Conservation (phyloP, 2,888 invertebrate species). For the Pristionchus maxplancki region DNA sequence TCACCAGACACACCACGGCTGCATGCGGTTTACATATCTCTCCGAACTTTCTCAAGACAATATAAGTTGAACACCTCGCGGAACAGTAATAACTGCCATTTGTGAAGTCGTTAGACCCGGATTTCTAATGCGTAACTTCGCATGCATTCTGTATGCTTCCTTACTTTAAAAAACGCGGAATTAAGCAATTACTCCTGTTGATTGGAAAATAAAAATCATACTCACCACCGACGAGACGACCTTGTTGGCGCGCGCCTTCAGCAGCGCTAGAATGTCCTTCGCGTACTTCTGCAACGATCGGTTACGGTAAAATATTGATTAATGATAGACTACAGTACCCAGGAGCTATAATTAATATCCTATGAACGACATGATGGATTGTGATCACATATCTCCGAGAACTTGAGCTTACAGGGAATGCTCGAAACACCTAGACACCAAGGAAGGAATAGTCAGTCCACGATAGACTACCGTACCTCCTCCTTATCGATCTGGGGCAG, state of each 20-base stretch:
- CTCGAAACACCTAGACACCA: not conserved
- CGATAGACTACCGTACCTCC: conserved; percentile 28
- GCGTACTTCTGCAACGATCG: conserved; percentile 44
- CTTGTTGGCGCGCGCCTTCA: conserved; percentile 40
- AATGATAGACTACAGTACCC: not conserved
- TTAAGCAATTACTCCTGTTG: too few relatives aligned
- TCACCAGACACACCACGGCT: too few relatives aligned
- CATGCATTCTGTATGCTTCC: too few relatives aligned
- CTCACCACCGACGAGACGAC: conserved; percentile 14
- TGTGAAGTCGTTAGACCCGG: too few relatives aligned
- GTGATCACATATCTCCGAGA: too few relatives aligned
- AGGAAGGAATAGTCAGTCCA: not conserved
- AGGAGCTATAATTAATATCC: not conserved
- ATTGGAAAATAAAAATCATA: too few relatives aligned
- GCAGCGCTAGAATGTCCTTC: conserved; percentile 38
- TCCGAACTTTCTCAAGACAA: too few relatives aligned
- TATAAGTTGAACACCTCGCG: too few relatives aligned
- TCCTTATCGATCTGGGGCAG: conserved; percentile 42
- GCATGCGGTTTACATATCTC: too few relatives aligned
- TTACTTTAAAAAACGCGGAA: too few relatives aligned
- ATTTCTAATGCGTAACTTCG: too few relatives aligned
- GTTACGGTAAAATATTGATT: not conserved
- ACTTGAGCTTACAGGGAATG: not conserved
- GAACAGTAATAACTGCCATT: too few relatives aligned
- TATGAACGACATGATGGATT: not conserved